Evolutionary conservation across 2,888 invertebrate genomes (phyloP).

Genomic region (Callyntrura guangdongensis): DNA sequence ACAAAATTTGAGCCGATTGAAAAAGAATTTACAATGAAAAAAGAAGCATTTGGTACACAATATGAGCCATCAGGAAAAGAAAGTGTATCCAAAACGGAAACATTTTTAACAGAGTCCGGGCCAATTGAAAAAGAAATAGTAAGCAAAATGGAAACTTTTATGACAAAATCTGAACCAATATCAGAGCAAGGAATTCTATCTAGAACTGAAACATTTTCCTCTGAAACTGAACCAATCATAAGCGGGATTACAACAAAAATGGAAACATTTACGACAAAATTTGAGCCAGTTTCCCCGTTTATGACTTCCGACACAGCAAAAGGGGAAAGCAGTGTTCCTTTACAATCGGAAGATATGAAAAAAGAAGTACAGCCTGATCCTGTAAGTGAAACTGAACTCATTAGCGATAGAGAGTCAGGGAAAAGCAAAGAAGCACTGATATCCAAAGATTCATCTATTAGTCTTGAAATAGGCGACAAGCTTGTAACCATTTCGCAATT

Average conservation of each 20-base stretch:
- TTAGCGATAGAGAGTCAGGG: constrained; percentile 22
- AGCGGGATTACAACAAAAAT: background rate
- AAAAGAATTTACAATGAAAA: no score
- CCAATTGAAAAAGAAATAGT: background rate
- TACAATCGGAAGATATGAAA: background rate
- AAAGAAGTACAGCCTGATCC: background rate
- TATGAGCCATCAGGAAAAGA: no score
- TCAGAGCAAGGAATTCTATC: no score
- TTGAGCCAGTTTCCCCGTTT: no score
- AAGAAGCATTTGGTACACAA: no score
- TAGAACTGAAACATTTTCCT: no score
- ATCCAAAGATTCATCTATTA: constrained; percentile 66
- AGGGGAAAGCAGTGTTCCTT: background rate
- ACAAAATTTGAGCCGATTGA: no score
- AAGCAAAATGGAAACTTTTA: background rate
- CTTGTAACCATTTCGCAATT: constrained; percentile 75
- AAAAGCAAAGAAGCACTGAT: background rate
- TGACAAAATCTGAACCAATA: constrained; percentile 10
- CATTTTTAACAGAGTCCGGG: no score
- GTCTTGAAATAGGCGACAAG: constrained; percentile 72
- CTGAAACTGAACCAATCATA: constrained; percentile 10
- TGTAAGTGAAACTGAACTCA: constrained; percentile 17
- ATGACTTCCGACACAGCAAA: no score
- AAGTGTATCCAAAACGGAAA: no score
- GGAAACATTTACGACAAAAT: no score